Evolutionary conservation across 2,888 invertebrate genomes (phyloP).

Genomic region (Acanthoscelides obtectus): DNA sequence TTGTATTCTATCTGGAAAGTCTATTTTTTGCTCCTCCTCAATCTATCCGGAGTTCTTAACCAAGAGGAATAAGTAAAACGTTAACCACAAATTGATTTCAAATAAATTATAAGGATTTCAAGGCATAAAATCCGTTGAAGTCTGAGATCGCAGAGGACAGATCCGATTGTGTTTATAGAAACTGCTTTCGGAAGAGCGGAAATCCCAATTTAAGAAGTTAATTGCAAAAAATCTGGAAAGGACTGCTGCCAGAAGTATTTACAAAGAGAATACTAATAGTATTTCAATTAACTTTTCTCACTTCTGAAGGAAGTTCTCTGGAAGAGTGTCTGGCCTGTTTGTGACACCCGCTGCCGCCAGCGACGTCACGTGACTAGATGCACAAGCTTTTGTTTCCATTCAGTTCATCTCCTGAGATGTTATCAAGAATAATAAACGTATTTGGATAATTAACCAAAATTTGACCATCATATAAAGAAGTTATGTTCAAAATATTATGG

Average conservation of each 20-base stretch:
- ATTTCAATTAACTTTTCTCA: conserved; percentile 44
- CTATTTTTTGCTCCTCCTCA: too few relatives aligned
- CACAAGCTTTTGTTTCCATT: not conserved
- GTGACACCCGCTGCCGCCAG: not conserved
- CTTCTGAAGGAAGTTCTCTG: conserved; percentile 24
- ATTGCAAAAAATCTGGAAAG: conserved; percentile 39
- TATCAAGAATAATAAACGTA: too few relatives aligned
- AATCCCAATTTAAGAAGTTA: conserved; percentile 41
- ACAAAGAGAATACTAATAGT: conserved; percentile 44
- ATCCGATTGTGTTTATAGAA: conserved; percentile 13
- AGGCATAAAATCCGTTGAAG: not conserved
- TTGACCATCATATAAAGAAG: too few relatives aligned
- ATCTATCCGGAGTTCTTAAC: too few relatives aligned
- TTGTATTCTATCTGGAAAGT: too few relatives aligned
- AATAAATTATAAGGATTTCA: not conserved
- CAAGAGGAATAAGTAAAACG: not conserved
- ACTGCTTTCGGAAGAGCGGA: conserved; percentile 8
- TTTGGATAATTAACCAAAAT: too few relatives aligned
- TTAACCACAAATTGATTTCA: not conserved
- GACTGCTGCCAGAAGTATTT: conserved; percentile 32
- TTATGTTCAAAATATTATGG: too few relatives aligned
- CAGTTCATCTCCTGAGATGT: too few relatives aligned
- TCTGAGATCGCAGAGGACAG: not conserved
- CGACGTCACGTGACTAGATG: not conserved
- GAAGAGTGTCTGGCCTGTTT: conserved; percentile 37